A percentile compares a stretch with the other conserved stretches of the same genome.
Evolutionary conservation across 2,888 invertebrate genomes (phyloP).

Genomic region (Tenthredo notha): DNA sequence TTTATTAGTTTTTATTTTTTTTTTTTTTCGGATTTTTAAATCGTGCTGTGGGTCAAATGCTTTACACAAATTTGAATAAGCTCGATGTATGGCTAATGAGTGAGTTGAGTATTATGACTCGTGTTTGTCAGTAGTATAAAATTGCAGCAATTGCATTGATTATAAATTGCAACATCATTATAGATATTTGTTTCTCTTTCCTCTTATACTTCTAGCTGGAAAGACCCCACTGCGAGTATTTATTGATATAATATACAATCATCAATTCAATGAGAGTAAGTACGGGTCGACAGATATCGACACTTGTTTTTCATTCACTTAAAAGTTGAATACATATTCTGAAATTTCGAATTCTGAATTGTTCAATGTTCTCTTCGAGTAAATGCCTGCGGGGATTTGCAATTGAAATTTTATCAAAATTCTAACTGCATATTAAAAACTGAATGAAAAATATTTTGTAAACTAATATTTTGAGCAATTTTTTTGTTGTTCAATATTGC

Average conservation of each 20-base stretch:
- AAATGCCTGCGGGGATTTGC: no score
- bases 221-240: conserved; percentile 38
- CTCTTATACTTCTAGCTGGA: neutral
- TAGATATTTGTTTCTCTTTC: neutral
- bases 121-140: neutral
- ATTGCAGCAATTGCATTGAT: neutral
- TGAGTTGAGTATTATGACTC: neutral
- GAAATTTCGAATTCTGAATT: neutral
- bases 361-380: neutral
- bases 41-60: neutral
- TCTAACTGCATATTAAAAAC: neutral
- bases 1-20: no score
- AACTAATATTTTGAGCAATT: no score
- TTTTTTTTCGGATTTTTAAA: no score
- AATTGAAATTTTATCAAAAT: neutral
- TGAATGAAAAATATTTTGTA: no score
- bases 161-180: neutral
- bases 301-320: neutral
- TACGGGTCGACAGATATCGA: no score
- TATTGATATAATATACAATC: no score
- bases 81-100: neutral
- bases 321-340: neutral
- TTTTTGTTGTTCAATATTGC: no score
- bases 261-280: no score
- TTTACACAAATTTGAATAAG: neutral